Evolutionary conservation across 2,888 invertebrate species (phyloP).

Genomic region (Cantharis rufa): DNA sequence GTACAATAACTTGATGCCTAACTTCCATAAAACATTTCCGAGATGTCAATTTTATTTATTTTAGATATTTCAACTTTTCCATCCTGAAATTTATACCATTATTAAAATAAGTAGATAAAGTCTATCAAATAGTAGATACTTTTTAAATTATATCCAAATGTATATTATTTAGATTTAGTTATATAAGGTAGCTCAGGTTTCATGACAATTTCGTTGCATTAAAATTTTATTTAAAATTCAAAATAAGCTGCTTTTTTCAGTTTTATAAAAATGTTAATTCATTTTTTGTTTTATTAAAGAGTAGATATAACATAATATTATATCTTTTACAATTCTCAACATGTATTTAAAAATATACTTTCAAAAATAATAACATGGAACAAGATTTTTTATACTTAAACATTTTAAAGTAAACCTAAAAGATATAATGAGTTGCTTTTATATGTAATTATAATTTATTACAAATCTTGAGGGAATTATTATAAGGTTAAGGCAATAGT

Average conservation of each 20-base stretch:
- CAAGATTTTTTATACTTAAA: background rate
- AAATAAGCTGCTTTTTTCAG: background rate
- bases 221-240: background rate
- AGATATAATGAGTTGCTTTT: background rate
- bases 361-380: background rate
- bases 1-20: slow-evolving; percentile 17
- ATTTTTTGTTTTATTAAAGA: background rate
- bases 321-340: background rate
- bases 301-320: too few relatives aligned
- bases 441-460: too few relatives aligned
- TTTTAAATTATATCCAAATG: background rate
- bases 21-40: background rate
- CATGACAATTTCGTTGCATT: background rate
- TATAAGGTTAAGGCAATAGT: too few relatives aligned
- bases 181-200: background rate
- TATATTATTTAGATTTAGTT: background rate
- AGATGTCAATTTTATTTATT: background rate
- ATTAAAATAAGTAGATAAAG: background rate
- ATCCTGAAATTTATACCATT: background rate
- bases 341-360: background rate
- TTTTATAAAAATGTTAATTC: background rate
- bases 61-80: background rate
- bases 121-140: background rate
- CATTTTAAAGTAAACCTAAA: background rate
- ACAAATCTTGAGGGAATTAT: too few relatives aligned